Evolutionary conservation across 92 coral and sea anemone genomes (phyloP).

Genomic region (Siderastrea radians): DNA sequence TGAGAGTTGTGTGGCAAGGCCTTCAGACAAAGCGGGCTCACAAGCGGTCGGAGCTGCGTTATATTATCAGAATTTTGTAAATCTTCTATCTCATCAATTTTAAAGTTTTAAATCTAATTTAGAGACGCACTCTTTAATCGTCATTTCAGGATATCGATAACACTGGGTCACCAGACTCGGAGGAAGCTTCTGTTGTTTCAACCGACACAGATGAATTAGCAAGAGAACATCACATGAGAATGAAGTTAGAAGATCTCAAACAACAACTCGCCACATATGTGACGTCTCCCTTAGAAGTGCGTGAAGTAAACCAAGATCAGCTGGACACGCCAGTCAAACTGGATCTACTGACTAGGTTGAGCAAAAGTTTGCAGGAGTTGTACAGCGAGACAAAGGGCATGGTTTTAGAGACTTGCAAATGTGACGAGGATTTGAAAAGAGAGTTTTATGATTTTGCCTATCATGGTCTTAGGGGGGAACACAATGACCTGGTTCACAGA

Average conservation of each 20-base stretch:
- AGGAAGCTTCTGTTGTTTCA: background rate
- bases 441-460: constrained; percentile 20
- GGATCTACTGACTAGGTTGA: background rate
- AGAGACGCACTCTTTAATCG: too few species aligned
- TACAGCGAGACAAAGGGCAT: background rate
- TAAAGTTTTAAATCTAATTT: too few species aligned
- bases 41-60: too few species aligned
- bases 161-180: background rate
- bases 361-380: constrained; percentile 2
- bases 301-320: background rate
- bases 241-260: background rate
- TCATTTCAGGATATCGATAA: background rate
- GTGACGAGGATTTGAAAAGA: background rate
- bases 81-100: too few species aligned
- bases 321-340: constrained; percentile 1
- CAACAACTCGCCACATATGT: background rate
- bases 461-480: background rate
- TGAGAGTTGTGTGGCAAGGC: too few species aligned
- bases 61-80: too few species aligned
- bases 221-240: background rate
- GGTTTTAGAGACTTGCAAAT: constrained; percentile 4
- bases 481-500: constrained; percentile 1
- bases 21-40: too few species aligned
- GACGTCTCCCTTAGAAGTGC: background rate
- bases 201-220: background rate